Evolutionary conservation across 2,888 invertebrate genomes (phyloP), one percentile per base, ranked within the genome.

Genomic region (Drosophila flavopinicola): DNA sequence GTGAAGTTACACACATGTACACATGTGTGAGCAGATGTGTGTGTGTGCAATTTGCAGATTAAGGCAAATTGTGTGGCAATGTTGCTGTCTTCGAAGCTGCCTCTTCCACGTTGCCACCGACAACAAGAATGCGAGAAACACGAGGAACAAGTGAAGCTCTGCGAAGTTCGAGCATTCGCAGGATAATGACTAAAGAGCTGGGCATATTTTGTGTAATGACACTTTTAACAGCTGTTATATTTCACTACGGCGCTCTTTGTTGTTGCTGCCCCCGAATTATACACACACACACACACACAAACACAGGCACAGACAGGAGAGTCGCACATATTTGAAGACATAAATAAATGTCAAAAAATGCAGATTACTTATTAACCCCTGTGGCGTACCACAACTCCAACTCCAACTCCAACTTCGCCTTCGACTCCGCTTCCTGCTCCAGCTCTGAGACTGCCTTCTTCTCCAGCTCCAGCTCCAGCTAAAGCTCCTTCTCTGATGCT

Each of bases 291-390:
- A 76, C 11, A 37, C 13, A 17, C 17, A 35, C 13, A 15, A 25
- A 20, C n/a, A 9, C 24, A n/a, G 23, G 9, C 24, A 9, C n/a
- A 6, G 49, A 27, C 33, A 29, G 27, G 32, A 32, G 29, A 35
- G 47, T 65, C 70, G 72, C 82, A 86, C 76, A 82, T 87, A 82
- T 83, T 82, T 85, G 87, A 82, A 87, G 83, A 87, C 87, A 89
- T 89, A 89, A 89, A 89, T 89, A 89, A 89, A 89, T 89, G 90
- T 89, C 89, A 89, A 89, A 89, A 84, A 89, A 89, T 89, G 88
- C 88, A 89, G 90, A 89, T 89, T 89, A 89, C 88, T 89, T 89
- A 89, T 89, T 89, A 89, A 89, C 89, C 89, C 89, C 89, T 84
- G 87, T 88, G 84, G 90, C 88, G 89, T 75, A 66, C 86, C 85